These are phyloP conservation scores for Chironomus riparius DNA, from an alignment of 2,888 invertebrate genomes.

Conservation along the genomic window DNA sequence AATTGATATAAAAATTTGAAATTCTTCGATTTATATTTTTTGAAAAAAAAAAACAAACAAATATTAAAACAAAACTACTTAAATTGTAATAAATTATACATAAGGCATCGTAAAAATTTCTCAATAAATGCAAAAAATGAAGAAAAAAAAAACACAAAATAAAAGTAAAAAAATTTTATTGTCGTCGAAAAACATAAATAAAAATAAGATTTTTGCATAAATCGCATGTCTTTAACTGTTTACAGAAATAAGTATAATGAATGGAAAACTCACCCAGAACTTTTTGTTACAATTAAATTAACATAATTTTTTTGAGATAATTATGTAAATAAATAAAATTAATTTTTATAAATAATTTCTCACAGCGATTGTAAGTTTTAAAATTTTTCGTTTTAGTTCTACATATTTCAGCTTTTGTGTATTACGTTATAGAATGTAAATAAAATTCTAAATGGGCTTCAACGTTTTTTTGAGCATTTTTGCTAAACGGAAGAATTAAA, in stretches of 20 bases:
- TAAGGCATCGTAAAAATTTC: background rate
- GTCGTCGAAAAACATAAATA: too few relatives aligned
- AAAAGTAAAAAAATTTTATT: too few relatives aligned
- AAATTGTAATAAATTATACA: background rate
- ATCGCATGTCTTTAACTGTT: background rate
- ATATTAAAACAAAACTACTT: too few relatives aligned
- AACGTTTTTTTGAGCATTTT: too few relatives aligned
- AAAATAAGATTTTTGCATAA: too few relatives aligned
- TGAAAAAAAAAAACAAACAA: background rate
- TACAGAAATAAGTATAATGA: background rate
- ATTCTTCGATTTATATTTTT: background rate
- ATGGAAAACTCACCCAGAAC: conserved; percentile 2
- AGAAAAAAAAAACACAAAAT: too few relatives aligned
- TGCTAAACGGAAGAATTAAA: too few relatives aligned
- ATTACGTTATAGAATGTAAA: too few relatives aligned
- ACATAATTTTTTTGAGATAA: conserved; percentile 17
- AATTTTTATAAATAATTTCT: conserved; percentile 18
- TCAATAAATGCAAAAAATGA: background rate
- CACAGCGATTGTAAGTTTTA: background rate
- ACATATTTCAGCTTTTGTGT: background rate
- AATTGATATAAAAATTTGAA: background rate
- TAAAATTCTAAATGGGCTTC: too few relatives aligned
- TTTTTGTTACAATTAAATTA: conserved; percentile 11
- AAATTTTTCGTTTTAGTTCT: background rate
- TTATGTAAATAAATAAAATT: conserved; percentile 22